Base-by-base conservation (phyloP, 2,797 vertebrate genomes). In the Mycteria americana region DNA sequence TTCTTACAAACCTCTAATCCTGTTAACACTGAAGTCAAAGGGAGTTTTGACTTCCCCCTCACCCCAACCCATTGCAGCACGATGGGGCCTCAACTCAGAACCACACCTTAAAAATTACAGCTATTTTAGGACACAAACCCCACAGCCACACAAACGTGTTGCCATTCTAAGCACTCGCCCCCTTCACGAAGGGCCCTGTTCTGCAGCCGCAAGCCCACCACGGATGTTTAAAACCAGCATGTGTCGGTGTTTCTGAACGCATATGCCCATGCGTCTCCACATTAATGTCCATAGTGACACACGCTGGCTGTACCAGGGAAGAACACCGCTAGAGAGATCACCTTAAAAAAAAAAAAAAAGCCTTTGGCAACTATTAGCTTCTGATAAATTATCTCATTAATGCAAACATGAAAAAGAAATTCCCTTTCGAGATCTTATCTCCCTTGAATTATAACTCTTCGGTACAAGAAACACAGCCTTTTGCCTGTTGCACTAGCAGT, bases 281-380 rank as follows among this genome's bases (percentile, higher is more conserved):
- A 84, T 72, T 89, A 63, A 92, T 88, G 94, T 93, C 96, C 97
- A 95, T 39, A 98, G 97, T 97, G 98, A 98, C 98, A 98, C 98
- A 95, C 10, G 53, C 98, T 97, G 98, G 97, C 57, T 56, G 46
- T 31, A 70, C 8, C 2, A 9, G 46, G 97, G 91, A 98, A 98
- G 50, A 89, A 59, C 98, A 98, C 30, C 6, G 0, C 86, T 53
- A 93, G 19, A 73, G 67, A 94, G 56, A 94, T 72, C 83, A 78
- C 81, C 63, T 51, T 60, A 76, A 54, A 53, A 64, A 30, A 45
- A 27, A 39, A n/a, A 23, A 21, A 54, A 48, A 80, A 43, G 13
- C 72, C 53, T 78, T 74, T 76, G 85, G 75, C 95, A 92, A 90
- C 93, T 95, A 95, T 81, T 87, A 88, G 50, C 35, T 92, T 76